Conservation (phyloP, 2,797 vertebrate genomes). For the Ctenopoma kingsleyae region DNA sequence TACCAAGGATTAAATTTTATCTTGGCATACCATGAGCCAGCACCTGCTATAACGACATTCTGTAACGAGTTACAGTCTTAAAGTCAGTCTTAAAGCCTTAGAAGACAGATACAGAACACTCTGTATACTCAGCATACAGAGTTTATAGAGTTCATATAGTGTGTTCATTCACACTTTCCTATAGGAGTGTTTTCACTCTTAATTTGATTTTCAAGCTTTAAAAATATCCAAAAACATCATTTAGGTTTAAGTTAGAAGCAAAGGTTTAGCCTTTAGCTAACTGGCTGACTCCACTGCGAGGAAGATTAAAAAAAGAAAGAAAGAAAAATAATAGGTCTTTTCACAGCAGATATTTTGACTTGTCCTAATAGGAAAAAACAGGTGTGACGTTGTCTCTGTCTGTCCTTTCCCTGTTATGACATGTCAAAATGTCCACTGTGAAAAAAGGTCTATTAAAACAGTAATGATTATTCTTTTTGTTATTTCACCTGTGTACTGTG, state of each 20-base stretch:
- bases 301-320: background rate
- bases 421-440: constrained; percentile 7
- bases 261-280: background rate
- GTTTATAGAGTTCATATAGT: no score
- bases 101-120: constrained; percentile 12
- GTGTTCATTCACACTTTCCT: no score
- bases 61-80: constrained; percentile 11
- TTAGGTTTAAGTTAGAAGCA: background rate
- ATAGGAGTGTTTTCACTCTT: no score
- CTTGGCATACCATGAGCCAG: constrained; percentile 1
- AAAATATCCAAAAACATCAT: no score
- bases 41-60: constrained; percentile 16
- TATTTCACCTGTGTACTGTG: background rate
- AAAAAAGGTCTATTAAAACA: background rate
- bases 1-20: background rate
- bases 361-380: background rate
- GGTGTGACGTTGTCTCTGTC: background rate
- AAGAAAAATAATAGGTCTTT: background rate
- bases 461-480: background rate
- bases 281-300: background rate
- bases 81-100: constrained; percentile 17
- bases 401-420: background rate
- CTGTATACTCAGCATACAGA: background rate
- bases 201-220: no score
- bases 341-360: constrained; percentile 12